Conservation (phyloP, 2,888 invertebrate genomes). For the Eupithecia abbreviata region DNA sequence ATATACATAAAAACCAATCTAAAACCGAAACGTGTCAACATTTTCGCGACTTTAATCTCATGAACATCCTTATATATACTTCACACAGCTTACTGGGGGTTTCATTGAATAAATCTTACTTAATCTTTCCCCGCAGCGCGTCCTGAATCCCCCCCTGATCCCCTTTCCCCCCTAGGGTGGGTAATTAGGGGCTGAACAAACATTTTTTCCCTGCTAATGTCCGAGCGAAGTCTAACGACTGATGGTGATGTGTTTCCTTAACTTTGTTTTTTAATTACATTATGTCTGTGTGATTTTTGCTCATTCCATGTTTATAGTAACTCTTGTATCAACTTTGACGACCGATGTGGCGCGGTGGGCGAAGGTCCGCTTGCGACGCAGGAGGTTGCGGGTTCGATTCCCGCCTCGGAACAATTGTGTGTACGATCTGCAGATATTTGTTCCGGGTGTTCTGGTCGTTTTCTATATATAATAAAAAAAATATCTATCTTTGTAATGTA, state of each 20-base stretch:
- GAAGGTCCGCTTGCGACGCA: too few relatives aligned
- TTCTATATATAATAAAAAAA: too few relatives aligned
- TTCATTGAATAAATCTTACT: slow-evolving; percentile 18
- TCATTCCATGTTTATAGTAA: background rate
- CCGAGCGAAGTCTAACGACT: slow-evolving; percentile 41
- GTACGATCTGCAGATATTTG: too few relatives aligned
- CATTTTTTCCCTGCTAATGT: slow-evolving; percentile 46
- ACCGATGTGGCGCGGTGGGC: too few relatives aligned
- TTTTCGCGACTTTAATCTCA: background rate
- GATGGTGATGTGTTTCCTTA: slow-evolving; percentile 32
- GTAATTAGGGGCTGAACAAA: slow-evolving; percentile 45
- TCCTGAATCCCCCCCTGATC: slow-evolving; percentile 18
- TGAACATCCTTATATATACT: slow-evolving; percentile 3
- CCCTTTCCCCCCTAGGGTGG: slow-evolving; percentile 18
- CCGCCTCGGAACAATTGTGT: too few relatives aligned
- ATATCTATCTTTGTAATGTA: too few relatives aligned
- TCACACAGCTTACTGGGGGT: slow-evolving; percentile 1
- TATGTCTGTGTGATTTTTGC: slow-evolving; percentile 10
- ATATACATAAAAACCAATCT: background rate
- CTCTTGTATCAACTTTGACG: too few relatives aligned
- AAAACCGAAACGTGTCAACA: background rate
- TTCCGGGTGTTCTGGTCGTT: too few relatives aligned
- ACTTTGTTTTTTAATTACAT: slow-evolving; percentile 34
- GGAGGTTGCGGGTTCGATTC: too few relatives aligned
- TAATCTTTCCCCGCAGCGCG: slow-evolving; percentile 6